Percentiles rank a stretch among this genome's conserved stretches.
Evolutionary conservation across 2,113 vertebrate genomes (phyloP).

Genomic region (Thomomys bottae): DNA sequence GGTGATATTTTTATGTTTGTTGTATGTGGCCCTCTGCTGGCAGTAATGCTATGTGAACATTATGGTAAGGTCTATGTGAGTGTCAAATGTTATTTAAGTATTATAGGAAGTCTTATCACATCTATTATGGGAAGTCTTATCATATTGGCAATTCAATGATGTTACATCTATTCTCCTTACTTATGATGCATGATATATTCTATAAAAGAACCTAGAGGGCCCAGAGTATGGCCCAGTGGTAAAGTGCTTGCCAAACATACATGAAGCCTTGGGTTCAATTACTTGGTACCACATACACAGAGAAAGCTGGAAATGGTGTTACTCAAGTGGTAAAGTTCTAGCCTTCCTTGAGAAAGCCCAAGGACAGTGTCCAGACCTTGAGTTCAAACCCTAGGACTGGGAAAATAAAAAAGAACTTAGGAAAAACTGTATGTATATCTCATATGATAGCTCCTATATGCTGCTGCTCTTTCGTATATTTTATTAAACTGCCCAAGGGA

Average conservation of each 20-base stretch:
- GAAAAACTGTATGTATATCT: neutral
- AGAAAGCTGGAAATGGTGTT: no score
- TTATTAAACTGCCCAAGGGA: neutral
- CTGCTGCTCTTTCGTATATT: neutral
- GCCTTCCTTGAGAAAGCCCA: no score
- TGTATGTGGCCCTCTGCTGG: no score
- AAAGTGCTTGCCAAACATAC: no score
- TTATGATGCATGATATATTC: neutral
- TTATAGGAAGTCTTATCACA: neutral
- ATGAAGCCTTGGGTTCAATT: no score
- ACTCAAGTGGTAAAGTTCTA: no score
- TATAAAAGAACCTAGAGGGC: neutral
- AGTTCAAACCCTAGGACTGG: no score
- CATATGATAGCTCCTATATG: neutral
- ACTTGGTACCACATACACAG: no score
- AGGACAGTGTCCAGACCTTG: no score
- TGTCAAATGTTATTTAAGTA: no score
- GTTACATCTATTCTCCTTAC: conserved; percentile 20
- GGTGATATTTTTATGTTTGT: neutral
- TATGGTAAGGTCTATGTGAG: no score
- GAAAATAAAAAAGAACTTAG: neutral
- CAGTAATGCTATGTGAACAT: neutral
- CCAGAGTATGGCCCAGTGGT: no score
- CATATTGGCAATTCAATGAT: neutral
- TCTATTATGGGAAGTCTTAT: neutral